Base-by-base conservation (phyloP, 1,140 invertebrate species). In the Cotesia glomerata region DNA sequence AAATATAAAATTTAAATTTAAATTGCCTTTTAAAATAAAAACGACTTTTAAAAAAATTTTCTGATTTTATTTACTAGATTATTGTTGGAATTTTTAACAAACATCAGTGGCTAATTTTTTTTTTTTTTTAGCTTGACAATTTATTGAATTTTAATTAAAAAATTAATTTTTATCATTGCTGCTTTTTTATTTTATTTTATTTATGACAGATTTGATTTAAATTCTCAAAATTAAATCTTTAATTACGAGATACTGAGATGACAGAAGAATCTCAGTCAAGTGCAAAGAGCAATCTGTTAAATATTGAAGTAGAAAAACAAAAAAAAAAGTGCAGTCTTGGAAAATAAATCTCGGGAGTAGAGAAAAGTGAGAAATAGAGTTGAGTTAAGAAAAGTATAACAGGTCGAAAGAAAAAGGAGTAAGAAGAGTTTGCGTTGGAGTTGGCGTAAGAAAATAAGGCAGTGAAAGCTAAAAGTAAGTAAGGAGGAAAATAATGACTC, bases 401-500 rank as follows among this genome's bases (percentile, higher is more conserved):
- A 65, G 62, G 58, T 3, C 3, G 9, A 61, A 62, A 4, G 45
- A 61, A 13, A 34, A 52, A 67, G 52, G 36, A 66, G 65, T 13
- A 67, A 36, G 56, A 35, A 52, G 32, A 26, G 49, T 26, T 26
- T 26, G 1, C 26, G 26, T 26, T 26, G 26, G 26, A 26, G 26
- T 26, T 26, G 26, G 26, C 26, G 26, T 26, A 26, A 26, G 26
- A 26, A 26, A 18, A n/a, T 26, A 61, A 73, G 45, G 69, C 63
- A 71, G 62, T 62, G 61, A 69, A 75, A 69, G 65, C 34, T 13
- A 59, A 79, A 74, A 71, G 74, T 72, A 74, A 76, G 36, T 36
- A 59, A 52, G 36, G 35, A 51, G 51, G 84, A 84, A 87, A 86
- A 87, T 86, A 87, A 87, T 87, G 85, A 86, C 82, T 86, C 82